phyloP scores from a whole-genome alignment of 2,888 invertebrate species.

The Laothoe populi region DNA sequence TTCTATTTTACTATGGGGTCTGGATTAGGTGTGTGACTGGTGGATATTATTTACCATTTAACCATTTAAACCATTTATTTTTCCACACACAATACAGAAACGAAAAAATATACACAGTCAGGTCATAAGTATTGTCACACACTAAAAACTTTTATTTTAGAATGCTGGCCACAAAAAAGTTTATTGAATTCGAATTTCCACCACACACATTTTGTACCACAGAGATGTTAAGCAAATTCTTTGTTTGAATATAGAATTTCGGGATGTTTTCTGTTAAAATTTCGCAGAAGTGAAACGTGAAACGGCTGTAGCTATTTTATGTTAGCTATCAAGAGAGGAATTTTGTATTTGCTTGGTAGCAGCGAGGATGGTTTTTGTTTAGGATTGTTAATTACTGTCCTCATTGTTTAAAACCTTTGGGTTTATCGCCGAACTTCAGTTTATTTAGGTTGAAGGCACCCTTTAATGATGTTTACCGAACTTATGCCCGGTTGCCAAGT shows the following conservation, averaged over 20 bases:
- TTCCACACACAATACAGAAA: too few species aligned
- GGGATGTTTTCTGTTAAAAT: conserved; percentile 26
- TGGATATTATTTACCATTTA: too few species aligned
- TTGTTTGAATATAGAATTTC: conserved; percentile 15
- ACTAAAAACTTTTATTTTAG: too few species aligned
- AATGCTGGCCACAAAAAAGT: too few species aligned
- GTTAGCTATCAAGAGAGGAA: conserved; percentile 27
- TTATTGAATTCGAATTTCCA: too few species aligned
- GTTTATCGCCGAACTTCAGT: conserved; percentile 35
- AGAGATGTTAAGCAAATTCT: background rate
- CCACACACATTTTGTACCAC: background rate
- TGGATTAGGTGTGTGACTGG: too few species aligned
- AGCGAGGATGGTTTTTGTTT: conserved; percentile 44
- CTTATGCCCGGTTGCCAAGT: too few species aligned
- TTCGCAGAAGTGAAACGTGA: conserved; percentile 26
- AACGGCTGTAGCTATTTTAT: conserved; percentile 23
- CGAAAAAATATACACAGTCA: too few species aligned
- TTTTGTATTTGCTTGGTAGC: conserved; percentile 27
- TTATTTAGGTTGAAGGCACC: conserved; percentile 30
- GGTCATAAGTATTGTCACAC: too few species aligned
- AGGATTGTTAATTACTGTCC: conserved; percentile 44
- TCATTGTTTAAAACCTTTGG: conserved; percentile 35
- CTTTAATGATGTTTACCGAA: conserved; percentile 24
- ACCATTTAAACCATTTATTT: too few species aligned
- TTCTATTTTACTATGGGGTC: too few species aligned